Evolutionary conservation across 1,140 invertebrate genomes (phyloP).

Genomic region (Megalopta genalis): DNA sequence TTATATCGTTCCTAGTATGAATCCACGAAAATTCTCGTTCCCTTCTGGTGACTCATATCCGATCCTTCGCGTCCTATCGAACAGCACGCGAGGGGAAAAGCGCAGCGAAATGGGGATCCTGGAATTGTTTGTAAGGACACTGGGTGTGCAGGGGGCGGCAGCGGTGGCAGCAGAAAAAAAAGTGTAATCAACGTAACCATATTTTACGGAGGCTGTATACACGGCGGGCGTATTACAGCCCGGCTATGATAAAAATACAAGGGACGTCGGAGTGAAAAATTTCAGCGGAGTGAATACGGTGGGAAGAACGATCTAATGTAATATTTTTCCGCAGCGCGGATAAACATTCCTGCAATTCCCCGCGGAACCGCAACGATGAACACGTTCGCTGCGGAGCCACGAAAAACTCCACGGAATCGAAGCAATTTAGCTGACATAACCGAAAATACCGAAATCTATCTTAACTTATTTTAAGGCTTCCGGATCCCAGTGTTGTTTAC

Average conservation of each 20-base stretch:
- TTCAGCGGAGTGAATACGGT: not conserved
- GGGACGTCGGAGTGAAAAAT: conserved; percentile 28
- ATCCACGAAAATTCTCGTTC: conserved; percentile 47
- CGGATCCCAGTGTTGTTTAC: no score
- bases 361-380: not conserved
- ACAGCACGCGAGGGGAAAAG: conserved; percentile 42
- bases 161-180: not conserved
- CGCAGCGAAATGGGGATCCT: conserved; percentile 27
- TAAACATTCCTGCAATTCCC: conserved; percentile 32
- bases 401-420: no score
- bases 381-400: not conserved
- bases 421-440: no score
- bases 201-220: conserved; percentile 52
- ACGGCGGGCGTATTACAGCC: conserved; percentile 26
- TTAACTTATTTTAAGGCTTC: no score
- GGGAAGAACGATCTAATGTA: conserved; percentile 24
- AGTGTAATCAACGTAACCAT: conserved; percentile 54
- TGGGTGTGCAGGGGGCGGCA: no score
- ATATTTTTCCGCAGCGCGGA: conserved; percentile 8
- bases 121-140: not conserved
- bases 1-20: conserved; percentile 32
- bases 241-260: conserved; percentile 33
- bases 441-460: no score
- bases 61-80: conserved; percentile 47
- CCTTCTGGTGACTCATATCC: conserved; percentile 58